Evolutionary conservation across 2,888 invertebrate genomes (phyloP), one percentile per base, ranked within the genome.

Genomic region (Synergus japonicus): DNA sequence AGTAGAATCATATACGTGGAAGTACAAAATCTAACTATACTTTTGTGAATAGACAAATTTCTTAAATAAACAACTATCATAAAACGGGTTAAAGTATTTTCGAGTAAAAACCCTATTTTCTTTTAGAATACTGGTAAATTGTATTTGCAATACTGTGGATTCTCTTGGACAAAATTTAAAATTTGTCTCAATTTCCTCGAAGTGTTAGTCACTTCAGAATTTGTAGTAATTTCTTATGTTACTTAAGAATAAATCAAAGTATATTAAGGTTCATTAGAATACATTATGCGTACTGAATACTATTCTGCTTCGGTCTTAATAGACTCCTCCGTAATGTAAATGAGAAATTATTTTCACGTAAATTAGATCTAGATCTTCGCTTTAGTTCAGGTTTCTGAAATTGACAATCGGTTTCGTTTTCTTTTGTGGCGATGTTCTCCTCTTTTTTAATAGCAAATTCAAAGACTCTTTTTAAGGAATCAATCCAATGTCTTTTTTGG

Each of bases 401-500:
- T 18, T 60, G 44, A 22, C 66, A 73, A 66, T 66, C 46, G 43
- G 66, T 8, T 49, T 49, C 41, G 80, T 88, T 88, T 83, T 89
- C 88, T 65, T 86, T 88, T 46, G 78, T 69, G 78, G 81, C 85
- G 65, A 81, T 77, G 10, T 0, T 82, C 9, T 69, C 29, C 18
- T 29, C 37, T 49, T 73, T 10, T 0, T 41, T 54, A 2, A 37
- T 10, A n/a, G 29, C n/a, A 15, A 54, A 73, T 73, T 15, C 15
- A 73, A 73, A 73, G 9, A 73, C 73, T 73, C 88, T 87, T 78
- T 88, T 89, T 65, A 91, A 88, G 5, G 89, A 88, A 81, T 91
- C 91, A 7, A 90, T 82, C 91, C 91, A 91, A 79, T 91, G 91
- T 77, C 88, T 87, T 79, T 87, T 90, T 18, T 89, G 88, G 83